Evolutionary conservation across 2,888 invertebrate genomes (phyloP), one percentile per base, ranked within the genome.

Genomic region (Scaeva pyrastri): DNA sequence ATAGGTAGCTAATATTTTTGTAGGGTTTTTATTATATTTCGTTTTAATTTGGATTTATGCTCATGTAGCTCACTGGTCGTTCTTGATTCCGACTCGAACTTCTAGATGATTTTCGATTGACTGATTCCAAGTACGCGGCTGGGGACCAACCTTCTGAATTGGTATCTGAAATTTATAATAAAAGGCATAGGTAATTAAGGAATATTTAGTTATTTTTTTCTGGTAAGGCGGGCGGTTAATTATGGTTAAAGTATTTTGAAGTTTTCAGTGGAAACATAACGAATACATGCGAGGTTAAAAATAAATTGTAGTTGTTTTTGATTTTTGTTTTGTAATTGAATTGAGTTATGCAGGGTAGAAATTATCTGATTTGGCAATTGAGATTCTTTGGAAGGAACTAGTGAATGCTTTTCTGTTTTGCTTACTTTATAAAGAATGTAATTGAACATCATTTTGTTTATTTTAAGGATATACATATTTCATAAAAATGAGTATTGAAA

Each of bases 71-170:
- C 21, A 86, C 58, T 77, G 78, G 82, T 90, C 90, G 90, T 88
- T 90, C 90, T 88, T 91, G 90, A 90, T 91, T 91, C 72, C 91
- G 89, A 91, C 95, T 95, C 89, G 96, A 95, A 89, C 96, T 96
- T 90, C 96, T 95, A 84, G 92, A 92, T 88, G 96, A 96, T 93
- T 96, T 96, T 91, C 96, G 94, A 93, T 95, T 96, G 89, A 94
- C 91, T 88, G 94, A 94, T 93, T 97, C 97, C 93, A 98, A 94
- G 93, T 98, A 98, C 41, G 97, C 97, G 70, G 97, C 97, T 76
- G 98, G 98, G 81, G 97, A 98, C 98, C 98, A 98, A 89, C 98
- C 98, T 93, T 97, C 97, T 90, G 95, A 94, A 89, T 95, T 94
- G 85, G 94, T 93, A 89, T 95, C 96, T 93, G 93, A 64, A 89